Percentiles rank a stretch among this genome's conserved stretches.
These are phyloP conservation scores for Hephaestus fuliginosus DNA, from an alignment of 2,797 vertebrate species.

Conservation along the genomic window DNA sequence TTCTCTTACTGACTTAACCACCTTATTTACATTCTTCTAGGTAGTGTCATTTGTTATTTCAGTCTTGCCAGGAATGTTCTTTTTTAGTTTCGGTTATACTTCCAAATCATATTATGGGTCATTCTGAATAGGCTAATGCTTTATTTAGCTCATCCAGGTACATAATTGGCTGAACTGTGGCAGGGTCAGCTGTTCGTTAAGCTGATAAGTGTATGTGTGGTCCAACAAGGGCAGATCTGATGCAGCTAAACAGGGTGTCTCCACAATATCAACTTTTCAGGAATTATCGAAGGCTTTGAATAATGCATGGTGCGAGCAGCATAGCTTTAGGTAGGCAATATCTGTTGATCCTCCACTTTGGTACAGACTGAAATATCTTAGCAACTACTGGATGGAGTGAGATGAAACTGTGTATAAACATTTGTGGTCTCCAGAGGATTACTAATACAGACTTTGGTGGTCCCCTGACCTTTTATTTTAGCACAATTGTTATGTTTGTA, in stretches of 20 bases:
- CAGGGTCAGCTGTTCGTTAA: constrained; percentile 32
- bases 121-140: constrained; percentile 38
- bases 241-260: constrained; percentile 28
- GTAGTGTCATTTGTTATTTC: neutral
- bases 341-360: neutral
- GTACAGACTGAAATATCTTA: constrained; percentile 1
- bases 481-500: neutral
- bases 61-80: neutral
- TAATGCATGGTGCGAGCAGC: neutral
- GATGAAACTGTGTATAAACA: neutral
- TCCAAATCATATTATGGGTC: constrained; percentile 19
- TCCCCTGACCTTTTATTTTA: neutral
- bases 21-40: constrained; percentile 22
- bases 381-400: neutral
- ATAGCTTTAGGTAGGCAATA: neutral
- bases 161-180: constrained; percentile 68
- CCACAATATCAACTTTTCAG: constrained; percentile 23
- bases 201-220: constrained; percentile 30
- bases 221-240: constrained; percentile 35
- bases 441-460: neutral
- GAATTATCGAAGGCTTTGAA: constrained; percentile 15
- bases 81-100: constrained; percentile 8
- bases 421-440: neutral
- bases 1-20: neutral
- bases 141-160: constrained; percentile 65